Base-by-base conservation (phyloP, 30 jellyfish, hydroid and myxozoan species). In the Pelagia noctiluca region DNA sequence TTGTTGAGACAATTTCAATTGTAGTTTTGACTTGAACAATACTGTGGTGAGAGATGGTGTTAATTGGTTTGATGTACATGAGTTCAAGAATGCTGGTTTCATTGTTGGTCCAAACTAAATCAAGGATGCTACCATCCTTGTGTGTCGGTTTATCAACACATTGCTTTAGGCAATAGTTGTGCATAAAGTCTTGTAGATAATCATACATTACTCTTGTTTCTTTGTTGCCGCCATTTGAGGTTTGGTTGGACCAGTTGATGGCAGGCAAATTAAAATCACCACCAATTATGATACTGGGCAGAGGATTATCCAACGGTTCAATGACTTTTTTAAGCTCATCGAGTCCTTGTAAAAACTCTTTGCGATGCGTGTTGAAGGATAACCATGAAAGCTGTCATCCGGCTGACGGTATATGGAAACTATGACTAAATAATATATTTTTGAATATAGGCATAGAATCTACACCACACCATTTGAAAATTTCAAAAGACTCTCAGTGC, bases 241-340 rank as follows among this genome's bases (percentile, higher is more conserved):
- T 3, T 2, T 19, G 26, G 21, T 8, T 52, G 7, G 16, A 5
- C 68, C 68, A 52, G 26, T 52, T 30, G 28, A 34, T 34, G 2
- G 2, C 29, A 16, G 83, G 83, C 16, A 70, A 28, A 34, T 70
- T 70, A 23, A 70, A 70, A 34, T 70, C 83, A 7, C 83, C 83
- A 5, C 83, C 64, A 3, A 70, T 2, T 18, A 70, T 26, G 18
- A 70, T 70, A 28, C 35, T 24, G 2, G 83, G 23, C n/a, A 10
- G 2, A 35, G 8, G 78, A 2, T 30, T 12, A 11, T 63, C 22
- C 8, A 70, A 33, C 18, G 26, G 13, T 4, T 23, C 16, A 4
- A 35, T 3, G 78, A 76, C 78, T 2, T 30, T 23, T 24, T 33
- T 42, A 4, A 38, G 31, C 18, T 38, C 26, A 4, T 26, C 21